Evolutionary conservation across 2,888 invertebrate genomes (phyloP), one percentile per base, ranked within the genome.

Genomic region (Drosophila kambysellisi): DNA sequence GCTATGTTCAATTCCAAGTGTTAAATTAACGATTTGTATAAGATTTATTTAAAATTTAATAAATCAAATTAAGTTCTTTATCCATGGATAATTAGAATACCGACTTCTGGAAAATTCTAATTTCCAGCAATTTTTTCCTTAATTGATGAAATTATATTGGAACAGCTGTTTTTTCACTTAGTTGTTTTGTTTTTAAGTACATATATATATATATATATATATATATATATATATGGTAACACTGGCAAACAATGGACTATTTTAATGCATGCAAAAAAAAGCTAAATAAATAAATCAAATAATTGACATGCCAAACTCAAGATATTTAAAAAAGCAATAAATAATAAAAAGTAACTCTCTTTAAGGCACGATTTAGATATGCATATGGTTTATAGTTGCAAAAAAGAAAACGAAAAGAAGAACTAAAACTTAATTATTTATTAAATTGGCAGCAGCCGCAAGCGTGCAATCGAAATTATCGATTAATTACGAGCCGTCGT

Each of bases 401-500:
- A 56, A 4, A n/a, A n/a, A 46, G 50, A 72, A 35, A 2, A 8
- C 46, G 25, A 46, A 58, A 48, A 50, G 43, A 35, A 46, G 54
- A 72, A 48, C 52, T 59, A 56, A 66, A 69, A n/a, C 7, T 39
- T 39, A 30, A 39, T 56, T 56, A 56, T 52, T 65, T 32, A 69
- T 59, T 70, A 29, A n/a, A 52, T 54, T 70, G 65, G 48, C 30
- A 66, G 58, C 25, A 57, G 58, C 54, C 62, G 56, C 53, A 48
- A 43, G 39, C 59, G 54, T 67, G 66, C 71, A 81, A 72, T 78
- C 67, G 66, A 73, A 89, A 90, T 87, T 89, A 85, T 85, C 81
- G 84, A 85, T 90, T 85, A 89, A 79, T 80, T 86, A 61, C 95
- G 51, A 52, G 48, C 79, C 52, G 64, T 59, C 17, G 37, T 59